phyloP scores from a whole-genome alignment of 2,113 vertebrate species.

The Xyliphius kryptos region DNA sequence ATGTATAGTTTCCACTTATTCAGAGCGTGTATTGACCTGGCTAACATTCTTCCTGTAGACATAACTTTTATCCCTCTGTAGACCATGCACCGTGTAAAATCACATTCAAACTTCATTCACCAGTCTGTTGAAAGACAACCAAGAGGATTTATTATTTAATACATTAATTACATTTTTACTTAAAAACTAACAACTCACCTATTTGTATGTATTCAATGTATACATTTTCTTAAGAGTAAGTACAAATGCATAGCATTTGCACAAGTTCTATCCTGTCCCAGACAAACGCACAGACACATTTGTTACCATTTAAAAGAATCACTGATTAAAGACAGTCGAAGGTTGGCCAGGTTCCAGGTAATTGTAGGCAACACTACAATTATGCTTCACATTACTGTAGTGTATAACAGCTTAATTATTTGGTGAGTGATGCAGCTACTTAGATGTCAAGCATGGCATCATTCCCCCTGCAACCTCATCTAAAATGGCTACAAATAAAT shows the following conservation, averaged over 20 bases:
- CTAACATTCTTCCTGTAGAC: too few species aligned
- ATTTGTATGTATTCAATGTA: neutral
- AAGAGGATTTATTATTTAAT: neutral
- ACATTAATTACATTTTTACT: neutral
- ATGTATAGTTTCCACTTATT: too few species aligned
- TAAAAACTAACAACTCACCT: neutral
- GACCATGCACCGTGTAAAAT: neutral
- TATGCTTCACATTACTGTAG: too few species aligned
- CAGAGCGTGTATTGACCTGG: too few species aligned
- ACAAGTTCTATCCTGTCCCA: neutral
- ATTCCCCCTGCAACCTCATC: neutral
- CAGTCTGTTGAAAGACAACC: too few species aligned
- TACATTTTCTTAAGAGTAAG: neutral
- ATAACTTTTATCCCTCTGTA: neutral
- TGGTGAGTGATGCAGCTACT: slow-evolving; percentile 9
- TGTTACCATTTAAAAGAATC: neutral
- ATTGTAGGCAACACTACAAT: too few species aligned
- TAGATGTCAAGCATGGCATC: too few species aligned
- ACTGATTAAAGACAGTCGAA: too few species aligned
- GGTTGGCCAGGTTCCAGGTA: too few species aligned
- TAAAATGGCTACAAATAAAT: too few species aligned
- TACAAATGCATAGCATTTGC: too few species aligned
- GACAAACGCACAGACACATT: slow-evolving; percentile 5
- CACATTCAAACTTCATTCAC: neutral
- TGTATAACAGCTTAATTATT: too few species aligned